Percentiles rank a stretch among this genome's conserved stretches.
phyloP scores from a whole-genome alignment of 2,888 invertebrate species.

The Notodonta ziczac region DNA sequence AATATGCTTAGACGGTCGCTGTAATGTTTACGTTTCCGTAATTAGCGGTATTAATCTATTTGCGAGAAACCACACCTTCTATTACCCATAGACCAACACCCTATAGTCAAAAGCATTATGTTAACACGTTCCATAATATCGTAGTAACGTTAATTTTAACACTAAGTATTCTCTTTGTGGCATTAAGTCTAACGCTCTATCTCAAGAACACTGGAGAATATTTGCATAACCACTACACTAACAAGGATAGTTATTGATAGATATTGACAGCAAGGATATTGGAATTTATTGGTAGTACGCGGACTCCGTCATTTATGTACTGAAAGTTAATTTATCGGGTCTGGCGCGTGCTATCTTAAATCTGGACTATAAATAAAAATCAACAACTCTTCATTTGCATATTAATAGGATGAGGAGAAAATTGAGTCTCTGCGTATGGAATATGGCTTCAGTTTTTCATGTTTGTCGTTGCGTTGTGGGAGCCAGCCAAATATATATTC shows the following conservation, averaged over 20 bases:
- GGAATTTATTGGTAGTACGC: not conserved
- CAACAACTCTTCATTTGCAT: conserved; percentile 31
- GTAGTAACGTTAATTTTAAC: not conserved
- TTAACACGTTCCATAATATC: not conserved
- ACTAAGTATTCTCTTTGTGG: not conserved
- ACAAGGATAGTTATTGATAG: not conserved
- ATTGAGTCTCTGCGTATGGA: conserved; percentile 15
- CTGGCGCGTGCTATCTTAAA: conserved; percentile 25
- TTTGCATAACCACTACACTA: not conserved
- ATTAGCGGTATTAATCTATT: too few species aligned
- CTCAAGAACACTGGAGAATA: not conserved
- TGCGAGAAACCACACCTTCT: too few species aligned
- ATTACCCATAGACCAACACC: too few species aligned
- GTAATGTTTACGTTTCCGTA: too few species aligned
- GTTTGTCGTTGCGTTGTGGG: conserved; percentile 8
- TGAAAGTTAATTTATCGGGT: conserved; percentile 10
- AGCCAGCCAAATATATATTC: conserved; percentile 12
- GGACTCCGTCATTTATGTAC: not conserved
- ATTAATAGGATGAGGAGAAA: conserved; percentile 33
- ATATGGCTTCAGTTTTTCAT: conserved; percentile 15
- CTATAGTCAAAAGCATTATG: not conserved
- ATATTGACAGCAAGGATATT: not conserved
- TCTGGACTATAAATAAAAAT: conserved; percentile 31
- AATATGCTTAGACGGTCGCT: too few species aligned
- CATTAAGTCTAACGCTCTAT: not conserved